phyloP scores from a whole-genome alignment of 2,888 invertebrate species.

The Drosophila merina region DNA sequence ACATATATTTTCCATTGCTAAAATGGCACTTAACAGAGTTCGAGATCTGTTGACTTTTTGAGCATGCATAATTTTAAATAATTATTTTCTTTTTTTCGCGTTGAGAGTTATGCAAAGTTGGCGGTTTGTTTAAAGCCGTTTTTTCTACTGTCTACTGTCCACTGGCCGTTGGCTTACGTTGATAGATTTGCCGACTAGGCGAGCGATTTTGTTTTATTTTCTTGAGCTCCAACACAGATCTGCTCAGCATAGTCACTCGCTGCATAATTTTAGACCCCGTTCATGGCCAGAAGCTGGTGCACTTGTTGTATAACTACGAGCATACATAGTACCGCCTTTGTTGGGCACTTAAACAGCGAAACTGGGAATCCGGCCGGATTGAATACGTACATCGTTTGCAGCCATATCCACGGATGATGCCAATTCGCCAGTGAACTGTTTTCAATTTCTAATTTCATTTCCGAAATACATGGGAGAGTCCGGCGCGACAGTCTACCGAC shows the following conservation, averaged over 20 bases:
- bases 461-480: constrained; percentile 61
- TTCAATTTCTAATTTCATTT: constrained; percentile 81
- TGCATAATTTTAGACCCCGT: constrained; percentile 38
- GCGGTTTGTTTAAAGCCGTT: constrained; percentile 4
- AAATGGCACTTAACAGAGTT: constrained; percentile 47
- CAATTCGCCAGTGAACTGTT: constrained; percentile 74
- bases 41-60: constrained; percentile 28
- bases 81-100: constrained; percentile 16
- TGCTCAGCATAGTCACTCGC: constrained; percentile 25
- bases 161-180: constrained; percentile 25
- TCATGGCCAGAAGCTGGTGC: constrained; percentile 38
- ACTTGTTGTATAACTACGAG: constrained; percentile 39
- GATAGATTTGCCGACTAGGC: constrained; percentile 32
- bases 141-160: constrained; percentile 12
- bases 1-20: constrained; percentile 36
- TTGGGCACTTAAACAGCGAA: constrained; percentile 31
- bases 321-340: constrained; percentile 23
- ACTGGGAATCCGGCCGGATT: constrained; percentile 12
- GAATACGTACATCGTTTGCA: constrained; percentile 79
- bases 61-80: constrained; percentile 50
- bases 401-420: constrained; percentile 81
- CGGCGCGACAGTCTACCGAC: constrained; percentile 35
- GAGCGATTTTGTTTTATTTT: constrained; percentile 28
- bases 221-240: constrained; percentile 11
- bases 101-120: constrained; percentile 38